Evolutionary conservation across 2,888 invertebrate genomes (phyloP).

Genomic region (Tanytarsus gracilentus): DNA sequence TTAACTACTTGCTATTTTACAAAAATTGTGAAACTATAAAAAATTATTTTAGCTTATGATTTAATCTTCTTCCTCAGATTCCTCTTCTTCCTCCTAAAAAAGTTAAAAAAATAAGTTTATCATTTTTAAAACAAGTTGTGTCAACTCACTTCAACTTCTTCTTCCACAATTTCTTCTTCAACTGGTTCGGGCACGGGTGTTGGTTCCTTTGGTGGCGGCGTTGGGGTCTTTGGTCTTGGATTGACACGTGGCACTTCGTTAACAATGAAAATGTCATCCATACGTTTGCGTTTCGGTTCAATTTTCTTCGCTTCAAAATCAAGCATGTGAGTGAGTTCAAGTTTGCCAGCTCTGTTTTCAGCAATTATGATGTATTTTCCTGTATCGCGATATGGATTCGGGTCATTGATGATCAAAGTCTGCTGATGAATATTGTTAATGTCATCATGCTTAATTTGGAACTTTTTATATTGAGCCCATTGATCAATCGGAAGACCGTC

Average conservation of each 20-base stretch:
- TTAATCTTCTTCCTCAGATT: too few species aligned
- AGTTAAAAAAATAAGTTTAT: too few species aligned
- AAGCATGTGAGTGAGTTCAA: constrained; percentile 63
- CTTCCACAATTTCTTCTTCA: constrained; percentile 19
- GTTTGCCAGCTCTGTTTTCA: constrained; percentile 60
- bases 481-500: constrained; percentile 37
- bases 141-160: neutral
- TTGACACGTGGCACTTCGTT: constrained; percentile 26
- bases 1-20: too few species aligned
- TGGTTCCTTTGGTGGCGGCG: constrained; percentile 6
- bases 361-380: constrained; percentile 71
- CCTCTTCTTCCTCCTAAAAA: too few species aligned
- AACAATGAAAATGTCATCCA: constrained; percentile 21
- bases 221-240: constrained; percentile 23
- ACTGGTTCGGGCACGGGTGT: neutral
- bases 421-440: constrained; percentile 53
- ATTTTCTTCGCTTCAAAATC: constrained; percentile 52
- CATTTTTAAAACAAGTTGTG: too few species aligned
- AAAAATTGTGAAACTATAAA: too few species aligned
- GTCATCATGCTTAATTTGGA: constrained; percentile 24
- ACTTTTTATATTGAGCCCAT: constrained; percentile 24
- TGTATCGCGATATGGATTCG: constrained; percentile 37
- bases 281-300: constrained; percentile 21
- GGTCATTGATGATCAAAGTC: constrained; percentile 54
- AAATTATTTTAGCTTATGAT: too few species aligned